These are phyloP conservation scores for Tachycineta bicolor DNA, from an alignment of 2,113 vertebrate species.

Conservation along the genomic window DNA sequence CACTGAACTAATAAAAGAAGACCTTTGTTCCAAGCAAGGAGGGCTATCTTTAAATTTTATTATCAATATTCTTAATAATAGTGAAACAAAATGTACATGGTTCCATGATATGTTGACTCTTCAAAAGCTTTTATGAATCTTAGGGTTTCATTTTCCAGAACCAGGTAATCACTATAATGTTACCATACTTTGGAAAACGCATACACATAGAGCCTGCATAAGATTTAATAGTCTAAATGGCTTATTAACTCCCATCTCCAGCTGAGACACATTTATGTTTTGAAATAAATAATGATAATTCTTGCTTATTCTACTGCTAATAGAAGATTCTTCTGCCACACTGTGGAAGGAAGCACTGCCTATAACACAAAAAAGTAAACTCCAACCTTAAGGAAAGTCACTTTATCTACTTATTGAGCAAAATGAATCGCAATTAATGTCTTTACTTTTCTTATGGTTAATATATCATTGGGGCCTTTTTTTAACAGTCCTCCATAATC, in stretches of 20 bases:
- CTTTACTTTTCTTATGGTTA: neutral
- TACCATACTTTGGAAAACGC: neutral
- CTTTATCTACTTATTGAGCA: neutral
- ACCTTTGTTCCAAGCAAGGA: neutral
- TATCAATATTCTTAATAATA: neutral
- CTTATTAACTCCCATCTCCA: constrained; percentile 23
- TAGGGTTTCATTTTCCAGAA: neutral
- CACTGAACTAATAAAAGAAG: neutral
- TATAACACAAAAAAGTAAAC: neutral
- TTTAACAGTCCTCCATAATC: neutral
- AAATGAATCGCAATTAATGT: neutral
- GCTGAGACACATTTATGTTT: neutral
- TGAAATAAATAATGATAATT: constrained; percentile 19
- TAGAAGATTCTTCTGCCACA: neutral
- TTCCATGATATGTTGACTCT: neutral
- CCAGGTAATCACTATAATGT: neutral
- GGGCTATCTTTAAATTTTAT: neutral
- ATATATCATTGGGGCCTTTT: neutral
- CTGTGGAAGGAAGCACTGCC: neutral
- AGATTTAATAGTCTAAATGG: neutral
- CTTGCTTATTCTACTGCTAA: neutral
- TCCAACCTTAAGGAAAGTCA: neutral
- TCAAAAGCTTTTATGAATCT: neutral
- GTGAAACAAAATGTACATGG: neutral
- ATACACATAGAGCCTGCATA: neutral